Percentiles rank a stretch among this genome's conserved stretches.
Conservation (phyloP, 2,797 vertebrate species). For the Ctenochaetus hawaiiensis region DNA sequence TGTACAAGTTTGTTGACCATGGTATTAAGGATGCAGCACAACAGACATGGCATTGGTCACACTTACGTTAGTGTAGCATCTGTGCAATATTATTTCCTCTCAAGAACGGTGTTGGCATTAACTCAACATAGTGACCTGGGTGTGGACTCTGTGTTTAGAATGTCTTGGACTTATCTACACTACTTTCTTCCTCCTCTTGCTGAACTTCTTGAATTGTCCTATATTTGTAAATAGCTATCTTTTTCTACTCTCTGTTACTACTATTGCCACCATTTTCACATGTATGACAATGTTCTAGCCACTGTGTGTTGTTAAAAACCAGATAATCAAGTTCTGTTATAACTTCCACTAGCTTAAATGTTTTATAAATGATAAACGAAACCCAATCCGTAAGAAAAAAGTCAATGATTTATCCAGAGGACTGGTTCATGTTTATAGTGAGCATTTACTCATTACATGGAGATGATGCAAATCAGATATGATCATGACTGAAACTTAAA, state of each 20-base stretch:
- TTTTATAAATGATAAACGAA: not conserved
- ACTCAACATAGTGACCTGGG: not conserved
- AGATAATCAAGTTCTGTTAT: not conserved
- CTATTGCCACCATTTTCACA: no score
- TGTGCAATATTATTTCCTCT: no score
- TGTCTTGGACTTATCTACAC: not conserved
- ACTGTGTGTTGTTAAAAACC: not conserved
- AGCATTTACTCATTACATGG: not conserved
- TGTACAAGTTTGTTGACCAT: no score
- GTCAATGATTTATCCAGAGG: not conserved
- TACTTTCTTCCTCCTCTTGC: not conserved
- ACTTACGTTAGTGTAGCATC: no score
- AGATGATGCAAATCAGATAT: not conserved
- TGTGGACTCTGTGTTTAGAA: not conserved
- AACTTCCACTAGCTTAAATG: not conserved
- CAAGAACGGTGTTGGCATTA: no score
- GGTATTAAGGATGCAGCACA: no score
- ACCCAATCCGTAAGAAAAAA: not conserved
- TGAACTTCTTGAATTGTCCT: not conserved
- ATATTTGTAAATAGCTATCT: not conserved
- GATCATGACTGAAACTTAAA: not conserved
- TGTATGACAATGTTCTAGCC: not conserved
- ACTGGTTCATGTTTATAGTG: no score
- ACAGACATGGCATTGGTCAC: no score
- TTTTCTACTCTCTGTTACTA: no score